These are phyloP conservation scores for Stenurella melanura DNA, from an alignment of 2,888 invertebrate species.

Conservation along the genomic window DNA sequence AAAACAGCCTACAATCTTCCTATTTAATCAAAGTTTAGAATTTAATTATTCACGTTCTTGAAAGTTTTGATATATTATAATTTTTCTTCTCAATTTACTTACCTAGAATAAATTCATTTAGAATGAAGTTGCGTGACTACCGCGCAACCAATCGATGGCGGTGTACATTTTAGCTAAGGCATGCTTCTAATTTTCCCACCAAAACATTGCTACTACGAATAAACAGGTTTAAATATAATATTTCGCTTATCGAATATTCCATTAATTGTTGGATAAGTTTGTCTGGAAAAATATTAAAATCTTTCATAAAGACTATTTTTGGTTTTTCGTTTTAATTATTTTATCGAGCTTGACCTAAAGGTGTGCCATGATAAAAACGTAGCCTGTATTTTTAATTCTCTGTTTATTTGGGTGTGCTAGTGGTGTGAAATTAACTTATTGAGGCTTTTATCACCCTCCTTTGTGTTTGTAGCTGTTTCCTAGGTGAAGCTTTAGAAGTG, in stretches of 20 bases:
- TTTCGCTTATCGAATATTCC: neutral
- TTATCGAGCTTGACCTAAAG: neutral
- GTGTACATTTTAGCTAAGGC: neutral
- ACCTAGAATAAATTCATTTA: neutral
- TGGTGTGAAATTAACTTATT: too few relatives aligned
- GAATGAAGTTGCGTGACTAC: neutral
- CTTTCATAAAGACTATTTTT: neutral
- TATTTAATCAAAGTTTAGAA: neutral
- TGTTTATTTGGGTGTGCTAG: neutral
- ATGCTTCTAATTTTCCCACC: neutral
- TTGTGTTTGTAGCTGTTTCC: too few relatives aligned
- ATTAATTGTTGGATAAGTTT: neutral
- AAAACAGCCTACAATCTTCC: neutral
- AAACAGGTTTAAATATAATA: neutral
- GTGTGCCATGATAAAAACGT: neutral
- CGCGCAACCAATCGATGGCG: neutral
- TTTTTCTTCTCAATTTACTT: neutral
- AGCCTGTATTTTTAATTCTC: neutral
- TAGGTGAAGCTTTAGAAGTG: too few relatives aligned
- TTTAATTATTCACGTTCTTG: neutral
- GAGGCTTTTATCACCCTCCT: too few relatives aligned
- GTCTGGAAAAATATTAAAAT: neutral
- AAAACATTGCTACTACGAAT: neutral
- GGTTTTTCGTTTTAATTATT: neutral
- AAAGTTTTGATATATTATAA: neutral